These are phyloP conservation scores for Patella ulyssiponensis DNA, from an alignment of 2,888 invertebrate species.

Conservation along the genomic window DNA sequence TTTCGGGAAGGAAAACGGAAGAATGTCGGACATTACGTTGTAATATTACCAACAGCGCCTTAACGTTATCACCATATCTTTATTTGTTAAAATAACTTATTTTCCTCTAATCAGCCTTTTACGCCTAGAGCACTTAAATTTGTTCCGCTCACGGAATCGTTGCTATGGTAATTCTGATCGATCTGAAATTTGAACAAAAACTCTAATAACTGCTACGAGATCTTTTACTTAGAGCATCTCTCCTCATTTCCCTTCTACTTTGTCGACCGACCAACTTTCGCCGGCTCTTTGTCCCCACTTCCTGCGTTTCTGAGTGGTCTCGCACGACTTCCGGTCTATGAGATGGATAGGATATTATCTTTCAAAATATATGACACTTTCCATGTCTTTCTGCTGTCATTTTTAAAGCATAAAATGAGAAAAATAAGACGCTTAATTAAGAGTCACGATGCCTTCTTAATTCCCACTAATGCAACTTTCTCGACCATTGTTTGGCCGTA, in stretches of 20 bases:
- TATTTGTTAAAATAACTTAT: constrained; percentile 56
- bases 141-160: constrained; percentile 52
- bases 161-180: constrained; percentile 47
- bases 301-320: constrained; percentile 44
- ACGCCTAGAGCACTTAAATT: constrained; percentile 49
- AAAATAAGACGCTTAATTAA: constrained; percentile 9
- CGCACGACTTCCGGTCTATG: constrained; percentile 43
- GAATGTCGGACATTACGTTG: constrained; percentile 32
- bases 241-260: constrained; percentile 49
- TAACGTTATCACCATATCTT: constrained; percentile 40
- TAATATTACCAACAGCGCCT: constrained; percentile 37
- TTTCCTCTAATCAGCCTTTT: constrained; percentile 45
- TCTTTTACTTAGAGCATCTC: constrained; percentile 52
- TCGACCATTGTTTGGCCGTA: too few relatives aligned
- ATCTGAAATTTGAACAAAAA: constrained; percentile 48
- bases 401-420: constrained; percentile 5
- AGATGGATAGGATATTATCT: constrained; percentile 46
- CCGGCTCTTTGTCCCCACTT: constrained; percentile 47
- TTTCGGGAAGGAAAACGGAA: constrained; percentile 47
- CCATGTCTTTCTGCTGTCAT: constrained; percentile 26
- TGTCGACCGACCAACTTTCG: constrained; percentile 43
- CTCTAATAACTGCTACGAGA: constrained; percentile 49
- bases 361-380: constrained; percentile 44
- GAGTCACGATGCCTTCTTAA: constrained; percentile 10
- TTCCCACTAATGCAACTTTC: not conserved